Percentiles rank a stretch among this genome's conserved stretches.
Conservation (phyloP, 2,113 vertebrate species). For the Pycnonotus jocosus region DNA sequence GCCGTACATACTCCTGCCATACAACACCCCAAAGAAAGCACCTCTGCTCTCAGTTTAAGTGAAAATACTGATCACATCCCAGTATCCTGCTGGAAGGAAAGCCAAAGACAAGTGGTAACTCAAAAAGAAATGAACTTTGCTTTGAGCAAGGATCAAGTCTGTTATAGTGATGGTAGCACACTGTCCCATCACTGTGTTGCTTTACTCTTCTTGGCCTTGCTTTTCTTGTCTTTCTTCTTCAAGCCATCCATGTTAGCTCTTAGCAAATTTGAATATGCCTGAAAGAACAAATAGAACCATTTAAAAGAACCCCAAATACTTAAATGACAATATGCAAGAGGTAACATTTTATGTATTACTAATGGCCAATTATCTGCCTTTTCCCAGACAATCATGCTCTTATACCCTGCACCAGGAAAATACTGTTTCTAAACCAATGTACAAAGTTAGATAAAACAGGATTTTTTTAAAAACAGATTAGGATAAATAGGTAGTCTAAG, state of each 20-base stretch:
- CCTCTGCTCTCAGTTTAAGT: background rate
- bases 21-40: background rate
- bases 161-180: background rate
- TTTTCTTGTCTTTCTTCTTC: slow-evolving; percentile 99
- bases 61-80: background rate
- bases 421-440: background rate
- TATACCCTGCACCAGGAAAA: background rate
- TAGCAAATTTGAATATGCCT: slow-evolving; percentile 97
- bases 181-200: slow-evolving; percentile 83
- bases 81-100: slow-evolving; percentile 40
- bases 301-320: background rate
- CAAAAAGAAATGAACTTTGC: slow-evolving; percentile 47
- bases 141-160: slow-evolving; percentile 25
- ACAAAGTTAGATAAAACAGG: background rate
- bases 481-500: background rate
- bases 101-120: slow-evolving; percentile 27
- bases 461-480: background rate
- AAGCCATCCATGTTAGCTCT: slow-evolving; percentile 98
- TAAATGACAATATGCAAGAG: background rate
- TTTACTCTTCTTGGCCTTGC: slow-evolving; percentile 97
- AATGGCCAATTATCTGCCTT: background rate
- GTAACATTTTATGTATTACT: background rate
- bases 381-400: background rate
- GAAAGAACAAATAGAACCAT: slow-evolving; percentile 26
- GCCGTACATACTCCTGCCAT: background rate